Base-by-base conservation (phyloP, 2,888 invertebrate genomes). In the Rhorus exstirpatorius region DNA sequence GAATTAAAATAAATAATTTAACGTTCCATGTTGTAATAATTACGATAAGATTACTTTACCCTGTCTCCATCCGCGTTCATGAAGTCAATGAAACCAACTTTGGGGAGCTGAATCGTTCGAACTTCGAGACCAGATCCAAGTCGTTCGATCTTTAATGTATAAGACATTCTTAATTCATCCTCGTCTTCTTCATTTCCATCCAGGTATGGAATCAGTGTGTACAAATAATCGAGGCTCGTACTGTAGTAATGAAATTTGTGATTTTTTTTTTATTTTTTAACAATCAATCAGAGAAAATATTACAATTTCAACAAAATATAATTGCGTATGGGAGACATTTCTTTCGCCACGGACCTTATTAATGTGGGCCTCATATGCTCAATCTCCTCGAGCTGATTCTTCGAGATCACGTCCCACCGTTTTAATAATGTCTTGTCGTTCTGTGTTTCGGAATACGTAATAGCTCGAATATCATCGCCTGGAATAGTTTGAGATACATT, bases 1-100 rank as follows among this genome's bases (percentile, higher is more conserved):
- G n/a, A n/a, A n/a, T n/a, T n/a, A n/a, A n/a, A n/a, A n/a, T n/a
- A n/a, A n/a, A n/a, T n/a, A n/a, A n/a, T n/a, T n/a, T n/a, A n/a
- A n/a, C n/a, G n/a, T n/a, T n/a, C n/a, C n/a, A n/a, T n/a, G n/a
- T n/a, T n/a, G n/a, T n/a, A n/a, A n/a, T n/a, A n/a, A n/a, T n/a
- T n/a, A n/a, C n/a, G n/a, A n/a, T n/a, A 46, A 46, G 14, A 17
- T 17, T n/a, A 7, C n/a, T 1, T 21, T 51, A 21, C 51, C 51
- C 19, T 10, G 21, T 51, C 51, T 8, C 51, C 51, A 8, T 51
- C 51, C 0, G 51, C 51, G 1, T 17, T 3, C 8, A 10, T 51
- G 19, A 51, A 51, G 19, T 51, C 19, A 8, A 51, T 19, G 21
- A 19, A 51, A 51, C 51, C 51, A 8, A 51, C 19, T 51, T 51